Percentiles rank a stretch among this genome's conserved stretches.
phyloP scores from a whole-genome alignment of 1,140 invertebrate species.

The Heliconius hermathena region DNA sequence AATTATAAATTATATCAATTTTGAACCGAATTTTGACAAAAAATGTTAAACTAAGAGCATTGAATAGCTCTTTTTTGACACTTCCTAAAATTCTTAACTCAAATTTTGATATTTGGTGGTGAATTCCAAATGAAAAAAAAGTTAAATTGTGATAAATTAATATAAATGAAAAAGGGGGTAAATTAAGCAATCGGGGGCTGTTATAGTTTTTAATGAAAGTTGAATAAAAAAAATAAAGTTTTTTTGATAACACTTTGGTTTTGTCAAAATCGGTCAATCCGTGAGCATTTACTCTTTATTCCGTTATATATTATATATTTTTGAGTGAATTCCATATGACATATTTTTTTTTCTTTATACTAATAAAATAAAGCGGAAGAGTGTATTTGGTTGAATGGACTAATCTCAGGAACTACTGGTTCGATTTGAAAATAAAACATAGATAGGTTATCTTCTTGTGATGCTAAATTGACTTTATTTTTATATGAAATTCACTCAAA shows the following conservation, averaged over 20 bases:
- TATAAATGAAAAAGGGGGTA: neutral
- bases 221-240: neutral
- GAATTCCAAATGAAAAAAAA: constrained; percentile 4
- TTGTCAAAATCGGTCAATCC: neutral
- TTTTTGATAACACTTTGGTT: neutral
- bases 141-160: constrained; percentile 12
- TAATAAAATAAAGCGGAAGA: too few relatives aligned
- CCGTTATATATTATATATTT: constrained; percentile 3
- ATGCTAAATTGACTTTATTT: neutral
- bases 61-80: constrained; percentile 10
- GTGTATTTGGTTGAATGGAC: too few relatives aligned
- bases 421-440: neutral
- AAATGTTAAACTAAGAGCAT: neutral
- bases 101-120: neutral
- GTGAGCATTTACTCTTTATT: constrained; percentile 15
- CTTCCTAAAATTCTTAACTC: neutral
- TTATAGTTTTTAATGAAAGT: constrained; percentile 12
- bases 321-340: neutral
- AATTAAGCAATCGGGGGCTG: constrained; percentile 17
- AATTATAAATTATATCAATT: neutral
- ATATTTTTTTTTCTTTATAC: too few relatives aligned
- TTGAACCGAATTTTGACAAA: neutral
- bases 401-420: too few relatives aligned
- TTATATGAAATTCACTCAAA: constrained; percentile 1
- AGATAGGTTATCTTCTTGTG: neutral